Evolutionary conservation across 1,140 invertebrate species (phyloP), one percentile per base, ranked within the genome.

Genomic region (Lasioglossum albipes): DNA sequence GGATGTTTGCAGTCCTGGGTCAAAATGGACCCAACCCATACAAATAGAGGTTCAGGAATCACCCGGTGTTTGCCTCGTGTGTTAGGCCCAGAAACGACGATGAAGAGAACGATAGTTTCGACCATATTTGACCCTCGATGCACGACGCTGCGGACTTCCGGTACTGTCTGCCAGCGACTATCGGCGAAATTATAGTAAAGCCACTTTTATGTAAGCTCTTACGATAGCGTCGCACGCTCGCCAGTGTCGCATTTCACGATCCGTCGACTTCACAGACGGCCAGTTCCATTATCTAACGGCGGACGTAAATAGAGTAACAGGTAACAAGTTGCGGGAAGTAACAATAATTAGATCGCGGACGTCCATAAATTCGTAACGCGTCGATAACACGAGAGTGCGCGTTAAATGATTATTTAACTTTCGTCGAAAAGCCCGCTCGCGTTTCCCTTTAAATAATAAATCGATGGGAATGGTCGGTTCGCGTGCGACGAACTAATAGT

Each of bases 71-170:
- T 61, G 59, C 49, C 70, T 71, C 61, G 59, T 20, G 68, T 20
- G 2, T 82, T 84, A 85, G 84, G 79, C 84, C 74, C 72, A 10
- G 42, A 72, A 65, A 81, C 61, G 62, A 16, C 42, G 82, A 84
- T 31, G 31, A 84, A 73, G 49, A 59, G 61, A 31, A 52, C 10
- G 2, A 42, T 3, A 2, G 9, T 6, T 18, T 31, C 31, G 31
- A 65, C 5, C 31, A 18, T 31, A 52, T 66, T 59, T 16, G 36
- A 79, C 77, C 77, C 77, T 45, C 42, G 61, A 79, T 52, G 75
- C 75, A 42, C 75, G 54, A 18, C 54, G 54, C 75, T 41, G 54
- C 41, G 18, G 4, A 45, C 27, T 76, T 69, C 52, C 66, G 66
- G 22, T 22, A 12, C 1, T n/a, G 57, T n/a, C 18, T 7, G 20